These are phyloP conservation scores for Pica pica DNA, from an alignment of 2,113 vertebrate species.

Conservation along the genomic window DNA sequence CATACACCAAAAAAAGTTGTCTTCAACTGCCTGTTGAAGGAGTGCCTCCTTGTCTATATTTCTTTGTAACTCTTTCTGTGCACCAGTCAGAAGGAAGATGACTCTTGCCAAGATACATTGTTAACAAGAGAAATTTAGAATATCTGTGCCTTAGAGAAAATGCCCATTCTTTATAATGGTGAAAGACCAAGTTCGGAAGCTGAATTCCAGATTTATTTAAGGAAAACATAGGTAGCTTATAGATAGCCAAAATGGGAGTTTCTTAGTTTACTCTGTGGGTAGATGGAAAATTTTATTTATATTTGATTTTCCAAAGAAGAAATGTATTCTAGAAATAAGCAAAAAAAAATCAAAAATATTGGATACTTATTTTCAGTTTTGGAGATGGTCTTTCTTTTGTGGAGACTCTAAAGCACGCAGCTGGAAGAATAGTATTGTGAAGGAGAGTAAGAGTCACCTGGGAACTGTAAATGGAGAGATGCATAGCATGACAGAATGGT, in stretches of 20 bases:
- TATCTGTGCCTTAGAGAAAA: background rate
- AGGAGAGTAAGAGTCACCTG: background rate
- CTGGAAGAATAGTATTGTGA: background rate
- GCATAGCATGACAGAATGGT: background rate
- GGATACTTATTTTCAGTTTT: background rate
- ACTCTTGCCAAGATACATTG: background rate
- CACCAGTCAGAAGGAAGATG: background rate
- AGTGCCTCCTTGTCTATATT: background rate
- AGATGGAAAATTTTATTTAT: background rate
- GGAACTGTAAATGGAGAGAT: background rate
- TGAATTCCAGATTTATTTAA: background rate
- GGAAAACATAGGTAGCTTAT: background rate
- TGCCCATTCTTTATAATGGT: background rate
- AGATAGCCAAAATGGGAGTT: background rate
- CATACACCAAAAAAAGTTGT: background rate
- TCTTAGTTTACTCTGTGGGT: background rate
- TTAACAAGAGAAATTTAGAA: background rate
- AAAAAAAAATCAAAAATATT: background rate
- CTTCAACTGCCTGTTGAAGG: background rate
- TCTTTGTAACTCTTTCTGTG: background rate
- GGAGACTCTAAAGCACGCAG: background rate
- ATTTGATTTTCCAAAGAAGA: background rate
- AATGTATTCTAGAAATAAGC: background rate
- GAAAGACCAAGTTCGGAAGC: background rate
- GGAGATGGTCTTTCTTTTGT: background rate